phyloP scores from a whole-genome alignment of 2,113 vertebrate species.

The Oreocharis arfaki region DNA sequence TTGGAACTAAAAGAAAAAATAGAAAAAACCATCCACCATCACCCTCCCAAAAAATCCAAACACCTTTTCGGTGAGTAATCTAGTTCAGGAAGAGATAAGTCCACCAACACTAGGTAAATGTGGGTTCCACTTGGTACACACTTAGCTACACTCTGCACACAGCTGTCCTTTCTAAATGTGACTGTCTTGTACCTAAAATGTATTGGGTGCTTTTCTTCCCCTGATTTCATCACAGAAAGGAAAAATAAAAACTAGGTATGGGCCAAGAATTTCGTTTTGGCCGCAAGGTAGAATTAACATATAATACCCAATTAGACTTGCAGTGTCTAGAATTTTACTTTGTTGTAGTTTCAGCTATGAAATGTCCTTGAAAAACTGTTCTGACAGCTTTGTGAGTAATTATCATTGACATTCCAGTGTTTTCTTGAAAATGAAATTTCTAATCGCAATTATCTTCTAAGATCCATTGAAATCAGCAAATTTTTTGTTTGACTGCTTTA shows the following conservation, averaged over 20 bases:
- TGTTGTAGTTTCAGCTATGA: neutral
- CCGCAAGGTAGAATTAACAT: neutral
- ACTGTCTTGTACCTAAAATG: neutral
- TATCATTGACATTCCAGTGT: neutral
- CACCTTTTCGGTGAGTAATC: neutral
- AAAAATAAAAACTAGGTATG: neutral
- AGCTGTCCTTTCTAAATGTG: neutral
- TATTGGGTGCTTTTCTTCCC: neutral
- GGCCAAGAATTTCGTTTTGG: neutral
- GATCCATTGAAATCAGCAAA: neutral
- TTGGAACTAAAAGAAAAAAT: neutral
- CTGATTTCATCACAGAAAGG: neutral
- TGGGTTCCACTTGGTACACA: neutral
- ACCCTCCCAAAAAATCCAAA: neutral
- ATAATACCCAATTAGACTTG: neutral
- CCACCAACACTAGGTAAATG: neutral
- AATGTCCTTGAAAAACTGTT: neutral
- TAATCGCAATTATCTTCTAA: neutral
- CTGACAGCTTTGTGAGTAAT: neutral
- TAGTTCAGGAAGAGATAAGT: neutral
- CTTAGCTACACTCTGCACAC: neutral
- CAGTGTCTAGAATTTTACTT: neutral
- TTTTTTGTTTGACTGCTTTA: neutral
- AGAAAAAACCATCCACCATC: rapidly evolving
- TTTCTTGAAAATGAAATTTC: neutral